Evolutionary conservation across 2,888 invertebrate species (phyloP), one percentile per base, ranked within the genome.

Genomic region (Netelia fuscicornis): DNA sequence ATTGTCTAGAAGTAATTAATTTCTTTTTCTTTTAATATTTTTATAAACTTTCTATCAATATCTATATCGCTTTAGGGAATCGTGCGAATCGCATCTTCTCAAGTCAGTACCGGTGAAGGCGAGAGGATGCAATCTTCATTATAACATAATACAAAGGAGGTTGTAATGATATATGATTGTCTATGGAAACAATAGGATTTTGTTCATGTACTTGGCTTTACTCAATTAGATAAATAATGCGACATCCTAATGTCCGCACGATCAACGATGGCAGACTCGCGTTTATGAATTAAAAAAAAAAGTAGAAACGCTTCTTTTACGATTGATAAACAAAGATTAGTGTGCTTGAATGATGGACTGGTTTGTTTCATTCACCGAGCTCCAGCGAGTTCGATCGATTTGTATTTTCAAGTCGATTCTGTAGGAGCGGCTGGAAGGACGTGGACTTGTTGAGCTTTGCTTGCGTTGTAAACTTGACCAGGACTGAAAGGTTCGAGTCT

Each of bases 381-480:
- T 64, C 30, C 11, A 25, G 1, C 56, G 25, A 37, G 10, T 77
- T 58, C 30, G 44, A 62, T n/a, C 23, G 10, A 10, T 72, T 81
- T 30, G 13, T 20, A 77, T 56, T 67, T 87, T 91, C 83, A 91
- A 83, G 89, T 91, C 81, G 88, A 87, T 87, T 93, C 92, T 76
- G 92, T 88, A 75, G 92, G 89, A 71, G 90, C 90, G 70, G 93
- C 91, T 87, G 93, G 95, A 88, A 98, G 95, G 30, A 99, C 98
- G 91, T 98, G 98, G 44, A 98, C 97, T 94, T 98, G 98, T 92
- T 96, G 96, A 81, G 98, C 98, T 94, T 98, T 98, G 88, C 98
- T 98, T 86, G 97, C 96, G 94, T 98, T 98, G 94, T 98, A 99
- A 23, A 99, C 97, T 94, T 99, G 98, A 0, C 98, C 98, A 0